Percentiles rank a stretch among this genome's conserved stretches.
These are phyloP conservation scores for Trogon melanurus DNA, from an alignment of 2,113 vertebrate genomes.

Conservation along the genomic window DNA sequence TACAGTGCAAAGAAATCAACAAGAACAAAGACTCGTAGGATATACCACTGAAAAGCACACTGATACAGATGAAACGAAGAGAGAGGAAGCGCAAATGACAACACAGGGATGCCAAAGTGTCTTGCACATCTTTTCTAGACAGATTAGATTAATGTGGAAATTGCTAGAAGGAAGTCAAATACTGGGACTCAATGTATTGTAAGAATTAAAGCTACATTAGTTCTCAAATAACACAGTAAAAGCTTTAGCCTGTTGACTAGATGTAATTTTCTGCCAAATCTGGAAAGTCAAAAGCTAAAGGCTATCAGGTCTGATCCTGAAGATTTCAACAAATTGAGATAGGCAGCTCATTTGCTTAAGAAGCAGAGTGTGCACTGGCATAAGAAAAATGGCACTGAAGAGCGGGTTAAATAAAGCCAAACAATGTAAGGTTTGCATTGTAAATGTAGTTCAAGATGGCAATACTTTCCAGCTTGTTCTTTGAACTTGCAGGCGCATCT, in stretches of 20 bases:
- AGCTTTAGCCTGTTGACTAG: background rate
- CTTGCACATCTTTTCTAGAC: background rate
- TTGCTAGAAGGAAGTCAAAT: background rate
- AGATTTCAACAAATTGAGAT: background rate
- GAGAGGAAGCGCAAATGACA: background rate
- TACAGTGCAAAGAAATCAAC: background rate
- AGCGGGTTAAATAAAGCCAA: background rate
- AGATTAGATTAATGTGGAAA: background rate
- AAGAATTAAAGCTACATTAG: background rate
- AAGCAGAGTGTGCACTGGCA: background rate
- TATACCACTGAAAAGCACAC: background rate
- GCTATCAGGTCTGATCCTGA: background rate
- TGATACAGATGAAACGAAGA: background rate
- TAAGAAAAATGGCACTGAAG: background rate
- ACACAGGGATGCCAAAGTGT: background rate
- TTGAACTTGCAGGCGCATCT: background rate
- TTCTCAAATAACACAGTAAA: background rate
- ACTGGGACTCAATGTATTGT: background rate
- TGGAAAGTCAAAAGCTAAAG: background rate
- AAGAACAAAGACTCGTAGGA: background rate
- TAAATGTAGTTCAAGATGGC: background rate
- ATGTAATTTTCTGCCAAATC: background rate
- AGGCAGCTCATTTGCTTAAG: background rate
- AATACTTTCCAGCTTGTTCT: background rate
- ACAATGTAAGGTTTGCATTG: background rate